Evolutionary conservation across 2,888 invertebrate genomes (phyloP), one percentile per base, ranked within the genome.

Genomic region (Agrochola lychnidis): DNA sequence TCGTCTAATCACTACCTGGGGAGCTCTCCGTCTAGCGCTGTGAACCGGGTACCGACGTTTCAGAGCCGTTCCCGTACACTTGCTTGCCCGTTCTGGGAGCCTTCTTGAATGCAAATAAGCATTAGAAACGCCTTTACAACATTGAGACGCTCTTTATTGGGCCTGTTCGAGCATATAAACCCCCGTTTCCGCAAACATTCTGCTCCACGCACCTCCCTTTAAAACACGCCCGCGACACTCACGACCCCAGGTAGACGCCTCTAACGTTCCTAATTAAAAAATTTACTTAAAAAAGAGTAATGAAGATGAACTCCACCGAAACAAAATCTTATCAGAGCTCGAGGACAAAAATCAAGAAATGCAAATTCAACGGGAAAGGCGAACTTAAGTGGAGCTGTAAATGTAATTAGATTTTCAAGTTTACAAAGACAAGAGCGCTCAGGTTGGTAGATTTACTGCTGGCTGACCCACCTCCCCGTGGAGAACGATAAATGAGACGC

Each of bases 331-430:
- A 93, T 93, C 93, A 90, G 88, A 88, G 90, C 83, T 88, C 86
- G 88, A 89, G 90, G 91, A 92, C 92, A 93, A 94, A 94, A 95
- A 95, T 94, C 94, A 94, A 91, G 92, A 94, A 95, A 96, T 95
- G 95, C 95, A 95, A 96, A 95, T 95, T 92, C 92, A 92, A 92
- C 91, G 90, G 93, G 92, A 94, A 93, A 94, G 92, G 92, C 92
- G 93, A 94, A 95, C 94, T 95, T 94, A 93, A 94, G 93, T 94
- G 92, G 93, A 93, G 93, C 94, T 95, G 96, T 96, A 95, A 96
- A 96, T 96, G 96, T 96, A 96, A 96, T 96, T 96, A 96, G 95
- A 96, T 96, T 96, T 96, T 94, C 94, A 94, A 96, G 95, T 96
- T 96, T 96, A 95, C 96, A 95, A 96, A 96, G 96, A 96, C 96